These are phyloP conservation scores for Agrenia bidenticulata DNA, from an alignment of 2,888 invertebrate species.

Conservation along the genomic window DNA sequence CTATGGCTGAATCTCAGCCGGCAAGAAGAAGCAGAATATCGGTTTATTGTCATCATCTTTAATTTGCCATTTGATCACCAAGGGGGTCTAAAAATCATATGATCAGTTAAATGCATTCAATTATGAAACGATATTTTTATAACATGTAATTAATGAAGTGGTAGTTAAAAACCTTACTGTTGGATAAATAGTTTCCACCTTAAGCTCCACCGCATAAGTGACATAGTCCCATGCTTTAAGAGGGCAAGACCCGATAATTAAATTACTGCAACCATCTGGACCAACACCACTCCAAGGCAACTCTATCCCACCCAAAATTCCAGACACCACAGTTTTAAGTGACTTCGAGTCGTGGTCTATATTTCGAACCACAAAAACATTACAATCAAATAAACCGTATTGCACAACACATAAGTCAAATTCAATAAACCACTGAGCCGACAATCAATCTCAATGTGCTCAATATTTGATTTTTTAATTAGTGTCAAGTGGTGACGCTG, in stretches of 20 bases:
- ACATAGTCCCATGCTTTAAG: conserved; percentile 11
- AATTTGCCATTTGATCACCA: conserved; percentile 27
- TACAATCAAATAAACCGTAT: not conserved
- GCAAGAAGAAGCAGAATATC: conserved; percentile 21
- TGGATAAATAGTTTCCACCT: conserved; percentile 22
- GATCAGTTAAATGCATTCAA: not conserved
- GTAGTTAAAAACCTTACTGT: conserved; percentile 16
- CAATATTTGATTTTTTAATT: too few species aligned
- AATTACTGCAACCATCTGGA: conserved; percentile 21
- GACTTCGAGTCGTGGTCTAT: conserved; percentile 3
- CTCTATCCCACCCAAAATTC: conserved; percentile 29
- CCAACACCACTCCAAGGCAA: conserved; percentile 37
- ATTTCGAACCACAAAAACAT: not conserved
- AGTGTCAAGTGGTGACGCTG: not conserved
- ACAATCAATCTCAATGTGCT: not conserved
- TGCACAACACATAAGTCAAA: not conserved
- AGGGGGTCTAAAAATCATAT: conserved; percentile 11
- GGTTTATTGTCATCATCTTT: conserved; percentile 5
- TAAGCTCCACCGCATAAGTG: conserved; percentile 20
- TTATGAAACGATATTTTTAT: not conserved
- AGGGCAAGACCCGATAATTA: conserved; percentile 25
- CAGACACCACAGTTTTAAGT: conserved; percentile 16
- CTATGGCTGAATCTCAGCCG: conserved; percentile 21
- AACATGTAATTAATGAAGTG: not conserved
- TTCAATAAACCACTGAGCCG: not conserved